These are phyloP conservation scores for Ondatra zibethicus DNA, from an alignment of 2,113 vertebrate genomes.

Conservation along the genomic window DNA sequence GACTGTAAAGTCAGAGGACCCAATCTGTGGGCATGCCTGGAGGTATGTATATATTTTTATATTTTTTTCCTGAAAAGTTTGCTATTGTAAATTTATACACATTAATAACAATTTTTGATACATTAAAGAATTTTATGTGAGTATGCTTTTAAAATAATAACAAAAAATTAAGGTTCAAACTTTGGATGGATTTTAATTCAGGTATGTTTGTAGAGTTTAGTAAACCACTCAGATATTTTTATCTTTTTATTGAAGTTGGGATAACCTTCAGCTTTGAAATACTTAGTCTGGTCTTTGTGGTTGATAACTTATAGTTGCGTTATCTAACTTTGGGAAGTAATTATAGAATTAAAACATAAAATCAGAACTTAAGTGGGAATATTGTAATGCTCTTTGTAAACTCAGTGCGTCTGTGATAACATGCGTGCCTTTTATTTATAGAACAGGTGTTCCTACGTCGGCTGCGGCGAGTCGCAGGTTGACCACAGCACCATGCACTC, in stretches of 20 bases:
- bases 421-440: conserved; percentile 74
- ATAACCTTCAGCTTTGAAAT: conserved; percentile 55
- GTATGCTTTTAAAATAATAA: conserved; percentile 29
- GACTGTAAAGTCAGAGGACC: conserved; percentile 98
- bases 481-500: conserved; percentile 99
- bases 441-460: conserved; percentile 96
- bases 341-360: conserved; percentile 33
- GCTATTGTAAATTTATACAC: conserved; percentile 7
- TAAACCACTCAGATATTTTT: neutral
- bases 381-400: neutral
- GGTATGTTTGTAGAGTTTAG: neutral
- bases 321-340: conserved; percentile 32
- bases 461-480: conserved; percentile 96
- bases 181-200: neutral
- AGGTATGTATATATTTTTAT: conserved; percentile 86
- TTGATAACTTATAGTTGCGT: conserved; percentile 40
- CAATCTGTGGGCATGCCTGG: conserved; percentile 98
- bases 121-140: conserved; percentile 32
- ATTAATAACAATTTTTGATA: conserved; percentile 25
- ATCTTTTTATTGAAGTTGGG: conserved; percentile 27
- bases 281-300: conserved; percentile 45
- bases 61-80: conserved; percentile 36
- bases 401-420: neutral
- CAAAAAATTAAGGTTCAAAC: conserved; percentile 16
- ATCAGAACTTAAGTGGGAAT: conserved; percentile 29